Conservation (phyloP, 1,140 invertebrate genomes). For the Drosophila kikkawai region DNA sequence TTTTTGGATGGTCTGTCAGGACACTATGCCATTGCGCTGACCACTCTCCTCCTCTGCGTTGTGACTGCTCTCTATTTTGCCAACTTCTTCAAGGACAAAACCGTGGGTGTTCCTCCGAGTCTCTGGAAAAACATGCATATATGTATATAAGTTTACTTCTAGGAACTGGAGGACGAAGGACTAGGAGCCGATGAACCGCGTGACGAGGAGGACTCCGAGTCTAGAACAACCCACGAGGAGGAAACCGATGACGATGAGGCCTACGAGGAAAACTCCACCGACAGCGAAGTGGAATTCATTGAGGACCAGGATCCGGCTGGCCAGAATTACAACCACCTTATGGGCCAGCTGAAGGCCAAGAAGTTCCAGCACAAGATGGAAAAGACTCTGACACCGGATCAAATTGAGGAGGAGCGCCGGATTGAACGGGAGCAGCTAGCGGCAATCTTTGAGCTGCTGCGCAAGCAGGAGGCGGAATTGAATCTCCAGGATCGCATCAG, state of each 20-base stretch:
- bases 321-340: slow-evolving; percentile 55
- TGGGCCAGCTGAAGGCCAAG: slow-evolving; percentile 74
- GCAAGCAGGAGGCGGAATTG: slow-evolving; percentile 75
- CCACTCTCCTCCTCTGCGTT: slow-evolving; percentile 71
- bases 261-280: slow-evolving; percentile 57
- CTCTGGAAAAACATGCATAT: neutral
- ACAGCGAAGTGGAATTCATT: slow-evolving; percentile 51
- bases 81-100: slow-evolving; percentile 74
- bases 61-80: slow-evolving; percentile 71
- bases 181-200: slow-evolving; percentile 58
- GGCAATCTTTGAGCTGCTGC: slow-evolving; percentile 76
- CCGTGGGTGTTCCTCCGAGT: slow-evolving; percentile 39
- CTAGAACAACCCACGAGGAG: slow-evolving; percentile 33
- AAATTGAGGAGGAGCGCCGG: slow-evolving; percentile 75
- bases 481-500: slow-evolving; percentile 80
- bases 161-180: slow-evolving; percentile 71
- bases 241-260: slow-evolving; percentile 60
- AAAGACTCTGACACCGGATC: slow-evolving; percentile 62
- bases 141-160: neutral
- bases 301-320: slow-evolving; percentile 12
- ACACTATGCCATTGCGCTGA: slow-evolving; percentile 64
- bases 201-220: slow-evolving; percentile 44
- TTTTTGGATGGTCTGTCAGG: slow-evolving; percentile 60
- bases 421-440: slow-evolving; percentile 78
- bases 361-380: slow-evolving; percentile 69